Evolutionary conservation across 2,797 vertebrate species (phyloP).

Genomic region (Gambusia yucatana): DNA sequence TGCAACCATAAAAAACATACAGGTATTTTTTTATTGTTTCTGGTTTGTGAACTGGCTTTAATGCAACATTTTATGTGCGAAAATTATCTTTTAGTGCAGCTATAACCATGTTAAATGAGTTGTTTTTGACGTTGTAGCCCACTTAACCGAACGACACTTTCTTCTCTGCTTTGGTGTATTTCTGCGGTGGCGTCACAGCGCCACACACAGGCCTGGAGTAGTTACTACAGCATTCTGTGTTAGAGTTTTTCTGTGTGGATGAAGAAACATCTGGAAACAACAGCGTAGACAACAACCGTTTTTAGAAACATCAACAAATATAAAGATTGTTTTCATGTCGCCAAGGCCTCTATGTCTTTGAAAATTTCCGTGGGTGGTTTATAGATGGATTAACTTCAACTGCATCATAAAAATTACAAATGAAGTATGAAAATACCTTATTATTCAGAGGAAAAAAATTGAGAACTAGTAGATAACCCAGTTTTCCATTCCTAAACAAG

Average conservation of each 20-base stretch:
- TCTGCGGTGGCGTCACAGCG: background rate
- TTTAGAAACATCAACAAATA: background rate
- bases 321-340: background rate
- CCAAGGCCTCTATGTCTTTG: background rate
- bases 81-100: background rate
- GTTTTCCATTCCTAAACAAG: background rate
- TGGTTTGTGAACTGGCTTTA: background rate
- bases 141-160: background rate
- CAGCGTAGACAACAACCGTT: background rate
- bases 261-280: background rate
- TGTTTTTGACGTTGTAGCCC: background rate
- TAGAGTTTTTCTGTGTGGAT: background rate
- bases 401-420: background rate
- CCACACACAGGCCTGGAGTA: background rate
- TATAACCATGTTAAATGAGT: background rate
- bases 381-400: background rate
- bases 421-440: background rate
- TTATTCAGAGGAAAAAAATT: background rate
- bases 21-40: background rate
- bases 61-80: background rate
- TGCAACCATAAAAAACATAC: background rate
- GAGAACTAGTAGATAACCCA: background rate
- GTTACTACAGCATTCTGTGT: background rate
- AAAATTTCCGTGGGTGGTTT: background rate
- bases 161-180: background rate